These are phyloP conservation scores for Tyria jacobaeae DNA, from an alignment of 2,888 invertebrate species.

Conservation along the genomic window DNA sequence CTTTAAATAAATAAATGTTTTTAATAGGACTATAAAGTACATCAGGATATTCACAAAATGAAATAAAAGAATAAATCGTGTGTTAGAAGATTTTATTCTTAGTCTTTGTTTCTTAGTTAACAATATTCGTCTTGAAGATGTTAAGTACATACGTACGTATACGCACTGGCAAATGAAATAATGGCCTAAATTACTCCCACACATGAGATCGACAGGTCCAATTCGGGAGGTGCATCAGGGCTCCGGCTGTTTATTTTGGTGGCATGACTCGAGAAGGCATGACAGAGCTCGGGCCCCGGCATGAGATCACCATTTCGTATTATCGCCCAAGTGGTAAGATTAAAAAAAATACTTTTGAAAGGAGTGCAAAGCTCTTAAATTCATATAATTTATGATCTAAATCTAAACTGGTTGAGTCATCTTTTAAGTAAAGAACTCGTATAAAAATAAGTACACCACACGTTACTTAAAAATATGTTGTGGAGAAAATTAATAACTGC, in stretches of 20 bases:
- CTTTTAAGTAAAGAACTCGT: constrained; percentile 7
- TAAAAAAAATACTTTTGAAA: constrained; percentile 33
- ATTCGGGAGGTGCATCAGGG: constrained; percentile 68
- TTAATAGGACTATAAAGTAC: background rate
- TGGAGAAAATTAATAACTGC: constrained; percentile 46
- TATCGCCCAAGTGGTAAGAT: constrained; percentile 45
- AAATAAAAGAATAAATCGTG: background rate
- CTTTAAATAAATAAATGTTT: too few relatives aligned
- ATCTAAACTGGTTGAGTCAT: constrained; percentile 22
- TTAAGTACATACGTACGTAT: background rate
- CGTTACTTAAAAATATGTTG: constrained; percentile 45
- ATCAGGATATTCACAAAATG: background rate
- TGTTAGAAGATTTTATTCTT: background rate
- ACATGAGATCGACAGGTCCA: constrained; percentile 57
- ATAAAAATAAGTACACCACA: constrained; percentile 6
- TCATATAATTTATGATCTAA: constrained; percentile 25
- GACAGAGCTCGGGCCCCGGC: constrained; percentile 65
- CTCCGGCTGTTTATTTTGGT: constrained; percentile 73
- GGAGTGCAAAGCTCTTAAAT: constrained; percentile 24
- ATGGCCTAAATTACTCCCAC: constrained; percentile 62
- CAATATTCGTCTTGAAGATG: background rate
- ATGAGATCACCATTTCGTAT: constrained; percentile 78
- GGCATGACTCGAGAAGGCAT: constrained; percentile 71
- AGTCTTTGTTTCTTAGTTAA: background rate
- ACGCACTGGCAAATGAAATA: constrained; percentile 41